These are phyloP conservation scores for Pelobates fuscus DNA, from an alignment of 2,113 vertebrate species.

Conservation along the genomic window DNA sequence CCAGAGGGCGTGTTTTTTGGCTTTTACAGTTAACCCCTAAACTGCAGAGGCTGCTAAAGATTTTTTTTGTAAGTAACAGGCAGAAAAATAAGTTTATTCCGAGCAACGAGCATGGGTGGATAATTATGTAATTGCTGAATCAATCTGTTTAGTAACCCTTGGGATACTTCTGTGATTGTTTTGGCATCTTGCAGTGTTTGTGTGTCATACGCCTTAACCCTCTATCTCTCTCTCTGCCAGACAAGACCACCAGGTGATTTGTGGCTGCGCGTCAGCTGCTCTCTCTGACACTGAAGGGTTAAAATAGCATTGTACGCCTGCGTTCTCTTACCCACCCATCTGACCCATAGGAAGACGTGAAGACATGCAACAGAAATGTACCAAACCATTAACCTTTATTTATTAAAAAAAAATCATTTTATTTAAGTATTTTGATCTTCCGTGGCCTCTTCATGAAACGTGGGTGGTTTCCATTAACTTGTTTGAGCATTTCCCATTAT, in stretches of 20 bases:
- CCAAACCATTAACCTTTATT: no score
- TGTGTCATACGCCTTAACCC: conserved; percentile 2
- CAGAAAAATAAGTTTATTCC: neutral
- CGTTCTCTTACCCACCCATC: neutral
- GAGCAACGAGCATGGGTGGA: neutral
- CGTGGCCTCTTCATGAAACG: no score
- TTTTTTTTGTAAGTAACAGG: neutral
- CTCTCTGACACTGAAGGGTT: neutral
- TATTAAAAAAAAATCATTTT: no score
- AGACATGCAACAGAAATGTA: no score
- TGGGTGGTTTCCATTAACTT: no score
- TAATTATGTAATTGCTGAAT: conserved; percentile 1
- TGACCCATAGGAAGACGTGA: no score
- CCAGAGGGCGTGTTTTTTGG: neutral
- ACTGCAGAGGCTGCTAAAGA: neutral
- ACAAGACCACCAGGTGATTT: conserved; percentile 24
- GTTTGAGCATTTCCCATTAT: no score
- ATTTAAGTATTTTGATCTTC: no score
- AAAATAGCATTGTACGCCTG: neutral
- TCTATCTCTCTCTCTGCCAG: neutral
- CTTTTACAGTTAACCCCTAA: conserved; percentile 29
- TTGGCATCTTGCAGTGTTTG: conserved; percentile 16
- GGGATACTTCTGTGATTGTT: conserved; percentile 8
- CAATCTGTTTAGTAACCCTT: neutral
- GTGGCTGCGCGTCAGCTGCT: neutral